Evolutionary conservation across 2,113 vertebrate species (phyloP), one percentile per base, ranked within the genome.

Genomic region (Sander vitreus): DNA sequence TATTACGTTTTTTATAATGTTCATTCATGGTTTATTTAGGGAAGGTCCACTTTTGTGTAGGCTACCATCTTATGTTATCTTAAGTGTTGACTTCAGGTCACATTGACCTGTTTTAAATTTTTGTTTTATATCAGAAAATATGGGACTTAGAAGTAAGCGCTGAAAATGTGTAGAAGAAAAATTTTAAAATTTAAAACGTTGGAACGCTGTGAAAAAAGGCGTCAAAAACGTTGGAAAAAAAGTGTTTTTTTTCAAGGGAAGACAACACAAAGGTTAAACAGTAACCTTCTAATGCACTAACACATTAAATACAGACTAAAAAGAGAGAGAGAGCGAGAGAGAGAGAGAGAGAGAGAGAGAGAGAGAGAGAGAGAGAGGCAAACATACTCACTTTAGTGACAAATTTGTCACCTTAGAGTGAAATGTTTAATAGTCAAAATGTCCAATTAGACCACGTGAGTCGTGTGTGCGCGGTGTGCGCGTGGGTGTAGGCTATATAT

Each of bases 371-470:
- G 1, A 14, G 39, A 76, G 51, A 80, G 51, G 50, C 71, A 89
- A 78, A 88, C 87, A 76, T 57, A 60, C 64, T 74, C 91, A 90
- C 88, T 72, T 76, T n/a, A 73, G 90, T 94, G 92, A 51, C 60
- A 92, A 27, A 93, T 92, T 6, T 92, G 23, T 77, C 92, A 90
- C 91, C 73, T 65, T 5, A 30, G 18, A 81, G 91, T 66, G 85
- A 94, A 89, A 91, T 91, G 84, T 85, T 86, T 69, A 87, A 86
- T 57, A 21, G 60, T 83, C 72, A 25, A 71, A 89, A 76, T 60
- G 73, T 76, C 69, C 67, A 83, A 80, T 91, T 88, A 77, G 71
- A 84, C 65, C 78, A 80, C 25, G 55, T 88, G 88, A 73, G 77
- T 77, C 4, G 51, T 58, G 43, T 51, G 81, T 19, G 68, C 39